A percentile compares a stretch with the other conserved stretches of the same genome.
Evolutionary conservation across 2,888 invertebrate genomes (phyloP).

Genomic region (Chrysolina americana): DNA sequence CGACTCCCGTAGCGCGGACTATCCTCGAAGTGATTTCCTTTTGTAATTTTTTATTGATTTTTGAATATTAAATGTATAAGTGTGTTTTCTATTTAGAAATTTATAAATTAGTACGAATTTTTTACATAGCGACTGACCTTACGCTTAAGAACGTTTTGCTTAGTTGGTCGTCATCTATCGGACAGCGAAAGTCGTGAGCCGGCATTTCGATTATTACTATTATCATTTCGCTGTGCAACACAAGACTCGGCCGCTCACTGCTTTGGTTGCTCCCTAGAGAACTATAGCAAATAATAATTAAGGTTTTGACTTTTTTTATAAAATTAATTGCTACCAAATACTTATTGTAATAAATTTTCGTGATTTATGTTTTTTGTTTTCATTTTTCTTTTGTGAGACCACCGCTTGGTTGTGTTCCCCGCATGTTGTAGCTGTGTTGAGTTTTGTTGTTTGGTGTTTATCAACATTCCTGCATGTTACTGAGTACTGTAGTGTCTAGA

Average conservation of each 20-base stretch:
- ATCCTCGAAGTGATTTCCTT: conserved; percentile 66
- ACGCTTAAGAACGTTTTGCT: conserved; percentile 63
- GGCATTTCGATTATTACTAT: conserved; percentile 57
- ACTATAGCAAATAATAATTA: conserved; percentile 65
- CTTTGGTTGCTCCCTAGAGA: conserved; percentile 61
- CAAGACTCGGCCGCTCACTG: conserved; percentile 64
- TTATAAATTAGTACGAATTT: conserved; percentile 68
- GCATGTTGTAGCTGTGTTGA: conserved; percentile 57
- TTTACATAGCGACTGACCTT: conserved; percentile 64
- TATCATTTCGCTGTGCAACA: conserved; percentile 49
- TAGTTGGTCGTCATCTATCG: conserved; percentile 60
- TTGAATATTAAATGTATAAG: conserved; percentile 69
- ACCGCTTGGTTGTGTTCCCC: conserved; percentile 63
- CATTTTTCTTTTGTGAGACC: conserved; percentile 52
- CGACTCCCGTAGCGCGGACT: conserved; percentile 16
- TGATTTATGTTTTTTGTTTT: conserved; percentile 68
- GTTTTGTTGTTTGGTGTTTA: conserved; percentile 61
- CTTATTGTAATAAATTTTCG: conserved; percentile 69
- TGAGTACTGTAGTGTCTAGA: conserved; percentile 67
- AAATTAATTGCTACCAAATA: conserved; percentile 72
- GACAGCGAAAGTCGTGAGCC: conserved; percentile 55
- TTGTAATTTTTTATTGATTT: conserved; percentile 68
- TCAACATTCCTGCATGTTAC: conserved; percentile 63
- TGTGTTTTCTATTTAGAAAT: conserved; percentile 70
- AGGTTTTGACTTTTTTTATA: conserved; percentile 67